Conservation (phyloP, 37 sponge, comb jelly and placozoan genomes). For the Aplysina aerophoba region DNA sequence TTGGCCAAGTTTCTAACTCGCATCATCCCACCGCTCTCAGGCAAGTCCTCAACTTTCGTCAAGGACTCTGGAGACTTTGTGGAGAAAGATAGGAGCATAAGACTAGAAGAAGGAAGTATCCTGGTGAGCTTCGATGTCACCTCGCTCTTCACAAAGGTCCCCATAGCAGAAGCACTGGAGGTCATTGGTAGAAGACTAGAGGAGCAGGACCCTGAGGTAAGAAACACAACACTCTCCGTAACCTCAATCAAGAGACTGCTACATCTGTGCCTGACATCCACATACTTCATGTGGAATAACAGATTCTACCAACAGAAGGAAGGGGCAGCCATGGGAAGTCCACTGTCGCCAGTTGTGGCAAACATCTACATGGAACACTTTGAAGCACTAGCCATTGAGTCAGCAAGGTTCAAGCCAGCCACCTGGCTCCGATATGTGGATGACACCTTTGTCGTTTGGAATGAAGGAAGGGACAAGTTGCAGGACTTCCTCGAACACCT, state of each 20-base stretch:
- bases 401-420: not conserved
- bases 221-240: not conserved
- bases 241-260: not conserved
- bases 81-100: not conserved
- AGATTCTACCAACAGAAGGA: slow-evolving; percentile 13
- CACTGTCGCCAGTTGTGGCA: slow-evolving; percentile 27
- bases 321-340: slow-evolving; percentile 34
- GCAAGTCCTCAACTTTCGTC: slow-evolving; percentile 15
- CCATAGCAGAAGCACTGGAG: slow-evolving; percentile 16
- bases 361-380: slow-evolving; percentile 27
- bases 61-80: slow-evolving; percentile 28
- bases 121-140: slow-evolving; percentile 21
- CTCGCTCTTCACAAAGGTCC: slow-evolving; percentile 14
- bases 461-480: not conserved
- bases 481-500: not conserved
- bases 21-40: slow-evolving; percentile 1
- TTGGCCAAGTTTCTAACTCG: not conserved
- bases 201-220: not conserved
- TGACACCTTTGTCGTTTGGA: slow-evolving; percentile 28
- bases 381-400: not conserved
- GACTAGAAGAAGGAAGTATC: not conserved
- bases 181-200: not conserved
- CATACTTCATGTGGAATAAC: slow-evolving; percentile 7
- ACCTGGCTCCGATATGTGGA: slow-evolving; percentile 34
- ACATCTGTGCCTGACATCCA: slow-evolving; percentile 2